These are phyloP conservation scores for Trachythela sp. DNA, from an alignment of 64 coral and sea anemone species.

Conservation along the genomic window DNA sequence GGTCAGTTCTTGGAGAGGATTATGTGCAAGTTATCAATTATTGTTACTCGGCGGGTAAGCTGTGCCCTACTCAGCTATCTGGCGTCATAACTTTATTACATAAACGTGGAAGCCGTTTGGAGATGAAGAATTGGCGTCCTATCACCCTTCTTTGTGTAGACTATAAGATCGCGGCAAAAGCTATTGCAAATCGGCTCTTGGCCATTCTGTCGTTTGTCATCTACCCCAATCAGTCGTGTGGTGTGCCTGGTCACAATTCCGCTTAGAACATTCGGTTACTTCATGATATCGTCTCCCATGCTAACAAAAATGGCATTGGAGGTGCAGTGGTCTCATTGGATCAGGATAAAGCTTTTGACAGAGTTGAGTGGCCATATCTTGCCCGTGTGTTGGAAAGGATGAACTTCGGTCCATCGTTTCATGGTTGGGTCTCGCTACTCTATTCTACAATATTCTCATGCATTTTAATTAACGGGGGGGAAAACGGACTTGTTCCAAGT, in stretches of 20 bases:
- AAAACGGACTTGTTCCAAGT: background rate
- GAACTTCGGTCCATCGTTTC: background rate
- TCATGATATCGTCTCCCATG: background rate
- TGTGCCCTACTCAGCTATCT: background rate
- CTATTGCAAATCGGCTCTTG: background rate
- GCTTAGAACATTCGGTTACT: background rate
- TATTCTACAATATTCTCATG: background rate
- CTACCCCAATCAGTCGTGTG: background rate
- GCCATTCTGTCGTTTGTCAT: background rate
- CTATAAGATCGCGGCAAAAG: slow-evolving; percentile 13
- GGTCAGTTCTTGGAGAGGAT: background rate
- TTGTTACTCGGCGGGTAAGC: background rate
- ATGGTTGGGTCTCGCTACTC: background rate
- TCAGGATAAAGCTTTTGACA: slow-evolving; percentile 37
- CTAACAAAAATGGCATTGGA: background rate
- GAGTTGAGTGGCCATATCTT: background rate
- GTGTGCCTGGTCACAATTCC: background rate
- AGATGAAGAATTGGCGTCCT: background rate
- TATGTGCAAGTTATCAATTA: background rate
- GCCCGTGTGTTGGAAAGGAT: background rate
- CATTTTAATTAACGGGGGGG: background rate
- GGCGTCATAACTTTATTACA: background rate
- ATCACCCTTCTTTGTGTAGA: slow-evolving; percentile 20
- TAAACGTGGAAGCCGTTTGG: background rate
- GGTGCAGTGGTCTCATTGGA: background rate